These are phyloP conservation scores for Tetragonula clypearis DNA, from an alignment of 1,140 invertebrate genomes.

Conservation along the genomic window DNA sequence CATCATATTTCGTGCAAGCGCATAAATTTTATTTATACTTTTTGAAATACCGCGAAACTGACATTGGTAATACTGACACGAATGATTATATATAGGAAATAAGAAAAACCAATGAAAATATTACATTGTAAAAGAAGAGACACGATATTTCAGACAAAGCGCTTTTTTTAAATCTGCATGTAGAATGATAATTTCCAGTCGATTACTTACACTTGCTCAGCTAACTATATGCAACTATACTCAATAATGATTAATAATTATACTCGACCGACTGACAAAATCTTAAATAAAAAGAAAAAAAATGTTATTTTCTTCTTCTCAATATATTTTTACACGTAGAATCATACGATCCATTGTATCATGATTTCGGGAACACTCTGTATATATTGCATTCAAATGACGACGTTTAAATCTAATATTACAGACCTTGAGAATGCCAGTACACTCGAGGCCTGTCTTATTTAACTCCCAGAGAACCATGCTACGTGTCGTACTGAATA, in stretches of 20 bases:
- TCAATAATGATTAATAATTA: too few relatives aligned
- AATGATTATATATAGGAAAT: not conserved
- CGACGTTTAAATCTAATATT: not conserved
- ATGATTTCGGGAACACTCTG: too few relatives aligned
- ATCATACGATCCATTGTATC: too few relatives aligned
- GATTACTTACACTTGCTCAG: too few relatives aligned
- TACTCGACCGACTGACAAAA: too few relatives aligned
- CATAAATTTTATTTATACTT: not conserved
- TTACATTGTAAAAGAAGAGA: not conserved
- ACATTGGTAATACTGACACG: not conserved
- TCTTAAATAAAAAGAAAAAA: too few relatives aligned
- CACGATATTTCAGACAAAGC: not conserved
- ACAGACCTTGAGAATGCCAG: not conserved
- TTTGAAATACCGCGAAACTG: not conserved
- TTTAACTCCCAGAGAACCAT: not conserved
- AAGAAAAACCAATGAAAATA: not conserved
- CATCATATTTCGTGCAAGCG: not conserved
- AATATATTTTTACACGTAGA: too few relatives aligned
- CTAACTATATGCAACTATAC: too few relatives aligned
- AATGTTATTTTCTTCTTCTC: too few relatives aligned
- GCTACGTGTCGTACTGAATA: too few relatives aligned
- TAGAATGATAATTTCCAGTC: too few relatives aligned
- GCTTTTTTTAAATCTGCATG: not conserved
- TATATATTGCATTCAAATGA: not conserved
- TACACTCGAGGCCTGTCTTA: not conserved